phyloP scores from a whole-genome alignment of 1,140 invertebrate genomes.

The Euschistus heros region DNA sequence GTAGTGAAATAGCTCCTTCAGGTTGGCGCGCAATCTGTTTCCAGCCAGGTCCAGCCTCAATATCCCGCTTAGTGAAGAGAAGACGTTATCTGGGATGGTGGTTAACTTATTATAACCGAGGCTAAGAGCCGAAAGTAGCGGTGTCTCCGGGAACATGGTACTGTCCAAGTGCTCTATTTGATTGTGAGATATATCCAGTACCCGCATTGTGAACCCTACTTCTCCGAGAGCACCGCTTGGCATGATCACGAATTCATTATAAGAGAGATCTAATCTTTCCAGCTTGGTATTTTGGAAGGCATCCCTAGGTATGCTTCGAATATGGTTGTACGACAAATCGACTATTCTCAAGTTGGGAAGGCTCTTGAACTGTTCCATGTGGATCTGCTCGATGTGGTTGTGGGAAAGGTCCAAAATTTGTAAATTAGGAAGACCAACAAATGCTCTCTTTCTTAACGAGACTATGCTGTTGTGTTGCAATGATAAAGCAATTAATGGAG shows the following conservation, averaged over 20 bases:
- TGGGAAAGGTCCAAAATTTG: constrained; percentile 68
- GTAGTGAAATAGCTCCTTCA: constrained; percentile 82
- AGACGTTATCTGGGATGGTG: constrained; percentile 78
- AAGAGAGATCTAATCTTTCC: constrained; percentile 66
- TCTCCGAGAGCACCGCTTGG: constrained; percentile 59
- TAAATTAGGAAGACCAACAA: constrained; percentile 56
- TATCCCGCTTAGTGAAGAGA: constrained; percentile 65
- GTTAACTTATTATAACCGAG: constrained; percentile 70
- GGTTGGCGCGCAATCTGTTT: constrained; percentile 73
- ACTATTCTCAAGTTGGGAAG: constrained; percentile 61
- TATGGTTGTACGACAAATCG: constrained; percentile 61
- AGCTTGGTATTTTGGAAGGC: constrained; percentile 68
- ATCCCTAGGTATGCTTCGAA: constrained; percentile 63
- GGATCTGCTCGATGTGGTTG: constrained; percentile 63
- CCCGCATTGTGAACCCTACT: constrained; percentile 60
- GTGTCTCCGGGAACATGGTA: constrained; percentile 72
- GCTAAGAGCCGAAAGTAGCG: constrained; percentile 65
- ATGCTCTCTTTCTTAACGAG: constrained; percentile 59
- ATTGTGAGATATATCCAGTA: constrained; percentile 68
- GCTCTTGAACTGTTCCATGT: constrained; percentile 72
- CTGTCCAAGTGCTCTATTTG: constrained; percentile 76
- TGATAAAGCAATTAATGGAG: constrained; percentile 58
- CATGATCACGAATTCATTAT: constrained; percentile 65
- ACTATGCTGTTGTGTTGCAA: constrained; percentile 63
- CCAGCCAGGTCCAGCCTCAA: constrained; percentile 66